Conservation (phyloP, 2,888 invertebrate genomes). For the Tortrix viridana region DNA sequence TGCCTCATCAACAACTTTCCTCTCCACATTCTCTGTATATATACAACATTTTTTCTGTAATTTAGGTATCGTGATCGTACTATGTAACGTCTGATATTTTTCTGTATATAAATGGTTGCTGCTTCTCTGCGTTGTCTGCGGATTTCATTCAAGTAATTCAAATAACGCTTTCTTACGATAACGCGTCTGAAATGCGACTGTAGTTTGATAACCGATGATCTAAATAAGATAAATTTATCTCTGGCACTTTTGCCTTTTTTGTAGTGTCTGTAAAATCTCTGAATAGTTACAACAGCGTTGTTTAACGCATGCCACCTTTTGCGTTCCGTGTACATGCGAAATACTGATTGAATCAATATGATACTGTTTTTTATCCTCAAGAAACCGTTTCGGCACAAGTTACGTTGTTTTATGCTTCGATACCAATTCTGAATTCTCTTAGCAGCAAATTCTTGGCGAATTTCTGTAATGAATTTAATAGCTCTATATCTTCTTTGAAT, state of each 20-base stretch:
- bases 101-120: conserved; percentile 67
- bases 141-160: conserved; percentile 43
- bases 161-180: conserved; percentile 58
- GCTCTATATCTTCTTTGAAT: conserved; percentile 68
- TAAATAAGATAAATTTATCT: conserved; percentile 45
- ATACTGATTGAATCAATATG: conserved; percentile 63
- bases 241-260: conserved; percentile 51
- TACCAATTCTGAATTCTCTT: conserved; percentile 71
- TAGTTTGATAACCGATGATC: conserved; percentile 46
- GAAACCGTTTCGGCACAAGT: conserved; percentile 55
- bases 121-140: conserved; percentile 49
- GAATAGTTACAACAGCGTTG: conserved; percentile 60
- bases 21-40: conserved; percentile 72
- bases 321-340: conserved; percentile 60
- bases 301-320: conserved; percentile 52
- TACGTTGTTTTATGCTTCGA: conserved; percentile 54
- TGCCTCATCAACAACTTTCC: conserved; percentile 65
- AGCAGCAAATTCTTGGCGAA: conserved; percentile 53
- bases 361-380: conserved; percentile 55
- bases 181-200: conserved; percentile 59
- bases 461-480: conserved; percentile 49
- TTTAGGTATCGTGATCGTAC: conserved; percentile 56
- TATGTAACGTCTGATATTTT: conserved; percentile 62
- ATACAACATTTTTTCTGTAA: conserved; percentile 56
- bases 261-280: conserved; percentile 67